These are phyloP conservation scores for Folsomia manolachei DNA, from an alignment of 2,888 invertebrate species.

Conservation along the genomic window DNA sequence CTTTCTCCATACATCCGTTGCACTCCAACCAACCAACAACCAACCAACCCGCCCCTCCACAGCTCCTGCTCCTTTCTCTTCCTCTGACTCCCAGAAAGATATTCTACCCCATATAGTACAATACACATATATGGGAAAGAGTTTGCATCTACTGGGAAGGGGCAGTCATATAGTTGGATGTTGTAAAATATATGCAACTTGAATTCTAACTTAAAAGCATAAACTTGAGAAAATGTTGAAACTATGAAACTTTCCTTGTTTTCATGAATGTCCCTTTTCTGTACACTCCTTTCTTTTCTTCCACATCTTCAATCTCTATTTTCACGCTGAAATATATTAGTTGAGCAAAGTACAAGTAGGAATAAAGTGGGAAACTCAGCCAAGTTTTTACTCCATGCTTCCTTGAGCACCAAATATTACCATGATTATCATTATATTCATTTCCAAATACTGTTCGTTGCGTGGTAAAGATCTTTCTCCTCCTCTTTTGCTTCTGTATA, in stretches of 20 bases:
- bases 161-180: no score
- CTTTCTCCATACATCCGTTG: not conserved
- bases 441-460: not conserved
- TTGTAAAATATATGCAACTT: no score
- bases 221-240: no score
- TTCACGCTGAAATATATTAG: conserved; percentile 36
- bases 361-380: not conserved
- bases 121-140: no score
- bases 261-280: no score
- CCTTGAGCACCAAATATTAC: conserved; percentile 20
- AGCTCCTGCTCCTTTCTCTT: not conserved
- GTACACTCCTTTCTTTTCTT: not conserved
- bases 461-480: not conserved
- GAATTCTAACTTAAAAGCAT: no score
- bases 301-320: conserved; percentile 34
- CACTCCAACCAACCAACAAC: not conserved
- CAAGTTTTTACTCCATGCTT: conserved; percentile 23
- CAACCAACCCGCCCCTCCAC: not conserved
- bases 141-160: no score
- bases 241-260: no score
- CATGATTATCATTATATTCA: conserved; percentile 24
- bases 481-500: not conserved
- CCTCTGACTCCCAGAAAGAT: conserved; percentile 5
- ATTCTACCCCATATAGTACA: no score
- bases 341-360: not conserved